Base-by-base conservation (phyloP, 2,888 invertebrate genomes). In the Hemicrepidius hirtus region DNA sequence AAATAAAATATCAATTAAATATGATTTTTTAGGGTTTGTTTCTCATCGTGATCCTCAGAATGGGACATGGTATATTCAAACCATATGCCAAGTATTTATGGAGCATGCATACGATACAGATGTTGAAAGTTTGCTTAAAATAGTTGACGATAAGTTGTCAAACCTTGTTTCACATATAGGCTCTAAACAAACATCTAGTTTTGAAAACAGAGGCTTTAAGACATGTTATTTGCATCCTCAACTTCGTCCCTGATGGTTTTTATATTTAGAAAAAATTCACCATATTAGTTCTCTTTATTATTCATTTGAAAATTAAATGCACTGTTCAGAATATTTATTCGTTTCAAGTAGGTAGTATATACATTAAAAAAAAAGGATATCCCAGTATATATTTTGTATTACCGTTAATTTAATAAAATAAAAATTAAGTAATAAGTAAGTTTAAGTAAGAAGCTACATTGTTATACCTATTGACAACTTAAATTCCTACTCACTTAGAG, bases 11-110 rank as follows among this genome's bases (percentile, higher is more conserved):
- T 9, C 9, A 40, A 40, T 40, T 3, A 12, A 13, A 40, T 40
- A 6, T 13, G 9, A 35, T 41, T 32, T 40, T 71, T 37, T 18
- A 91, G 91, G 91, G 3, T 89, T 87, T 81, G 87, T 87, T 76
- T 90, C 93, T 0, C 88, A 89, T 81, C 89, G 94, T 68, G 90
- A 93, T 85, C 80, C 84, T 4, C 75, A 83, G 24, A 78, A 79
- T 6, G 94, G 94, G 20, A 91, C 92, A 49, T 93, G 93, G 93
- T 94, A 92, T 85, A 91, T 94, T 79, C 91, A 92, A 84, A 88
- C 88, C 74, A 86, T 94, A 79, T 93, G 93, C 84, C 85, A 89
- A 78, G 88, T 91, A 78, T 91, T 94, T 84, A 91, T 91, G 76
- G 86, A 87, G 77, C 88, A 91, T 82, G 92, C 93, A 12, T 90